Evolutionary conservation across 2,888 invertebrate genomes (phyloP), one percentile per base, ranked within the genome.

Genomic region (Sinelater perroti): DNA sequence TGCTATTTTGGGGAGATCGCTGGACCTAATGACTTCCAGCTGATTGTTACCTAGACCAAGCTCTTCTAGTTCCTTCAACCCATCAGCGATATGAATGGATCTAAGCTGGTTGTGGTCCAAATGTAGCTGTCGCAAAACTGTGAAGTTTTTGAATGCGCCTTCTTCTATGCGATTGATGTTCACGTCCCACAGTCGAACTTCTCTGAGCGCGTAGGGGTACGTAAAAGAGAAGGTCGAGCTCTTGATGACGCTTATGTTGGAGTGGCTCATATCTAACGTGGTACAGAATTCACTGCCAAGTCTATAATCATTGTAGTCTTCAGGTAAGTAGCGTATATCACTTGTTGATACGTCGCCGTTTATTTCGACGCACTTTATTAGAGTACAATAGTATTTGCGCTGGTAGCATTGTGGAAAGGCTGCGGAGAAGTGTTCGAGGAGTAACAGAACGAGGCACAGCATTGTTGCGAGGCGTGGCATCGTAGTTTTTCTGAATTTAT

Each of bases 41-140:
- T 52, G 56, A 59, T 78, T 78, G 13, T 61, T 53, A 50, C 72
- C 72, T 47, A 78, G 57, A 61, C 75, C 75, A 2, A 78, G 53
- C 33, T 75, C 72, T 3, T 65, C 40, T 38, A 78, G 61, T 8
- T 77, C 64, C 18, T 73, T 73, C 1, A 79, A 69, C 1, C 70
- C 72, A 6, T n/a, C 13, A 3, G 64, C 53, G 4, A 81, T 75
- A 11, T 76, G 72, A 33, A 70, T 72, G 0, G 67, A 61, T 53
- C 78, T 75, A n/a, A 81, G 4, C 4, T 1, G 7, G 16, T 44
- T 44, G 10, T 44, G 14, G 5, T 44, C 33, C 16, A 52, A 20
- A 14, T 20, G 21, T 11, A 52, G 24, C n/a, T 21, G 5, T 5
- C 7, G 10, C n/a, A 52, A 30, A 16, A 42, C 30, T 18, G 1